These are phyloP conservation scores for Recurvirostra avosetta DNA, from an alignment of 2,113 vertebrate species.

Conservation along the genomic window DNA sequence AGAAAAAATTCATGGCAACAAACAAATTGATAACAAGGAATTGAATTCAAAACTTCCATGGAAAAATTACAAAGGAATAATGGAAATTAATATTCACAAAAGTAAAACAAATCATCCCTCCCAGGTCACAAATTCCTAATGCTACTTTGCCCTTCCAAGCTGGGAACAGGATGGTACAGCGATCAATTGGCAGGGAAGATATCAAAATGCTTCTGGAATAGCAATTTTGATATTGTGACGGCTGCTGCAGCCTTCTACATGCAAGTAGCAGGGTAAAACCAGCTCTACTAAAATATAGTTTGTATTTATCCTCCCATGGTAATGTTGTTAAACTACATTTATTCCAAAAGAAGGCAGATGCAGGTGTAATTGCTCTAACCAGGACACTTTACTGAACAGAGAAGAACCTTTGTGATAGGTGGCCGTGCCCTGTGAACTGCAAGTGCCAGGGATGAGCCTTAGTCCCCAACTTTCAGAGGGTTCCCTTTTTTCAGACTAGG, in stretches of 20 bases:
- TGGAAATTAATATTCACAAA: neutral
- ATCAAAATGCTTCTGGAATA: neutral
- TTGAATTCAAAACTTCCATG: neutral
- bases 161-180: neutral
- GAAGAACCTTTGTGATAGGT: neutral
- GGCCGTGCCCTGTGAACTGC: rapidly evolving
- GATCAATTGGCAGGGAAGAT: neutral
- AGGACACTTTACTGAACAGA: neutral
- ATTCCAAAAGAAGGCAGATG: neutral
- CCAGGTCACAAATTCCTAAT: neutral
- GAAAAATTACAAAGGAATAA: neutral
- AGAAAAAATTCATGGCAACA: neutral
- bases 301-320: neutral
- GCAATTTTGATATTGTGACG: neutral
- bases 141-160: neutral
- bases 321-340: neutral
- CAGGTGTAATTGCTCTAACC: neutral
- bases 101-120: neutral
- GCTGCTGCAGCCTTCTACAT: neutral
- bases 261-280: neutral
- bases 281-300: neutral
- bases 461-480: neutral
- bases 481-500: neutral
- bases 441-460: neutral
- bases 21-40: neutral